A percentile compares a stretch with the other conserved stretches of the same genome.
These are phyloP conservation scores for Dryococelus australis DNA, from an alignment of 2,888 invertebrate species.

Conservation along the genomic window DNA sequence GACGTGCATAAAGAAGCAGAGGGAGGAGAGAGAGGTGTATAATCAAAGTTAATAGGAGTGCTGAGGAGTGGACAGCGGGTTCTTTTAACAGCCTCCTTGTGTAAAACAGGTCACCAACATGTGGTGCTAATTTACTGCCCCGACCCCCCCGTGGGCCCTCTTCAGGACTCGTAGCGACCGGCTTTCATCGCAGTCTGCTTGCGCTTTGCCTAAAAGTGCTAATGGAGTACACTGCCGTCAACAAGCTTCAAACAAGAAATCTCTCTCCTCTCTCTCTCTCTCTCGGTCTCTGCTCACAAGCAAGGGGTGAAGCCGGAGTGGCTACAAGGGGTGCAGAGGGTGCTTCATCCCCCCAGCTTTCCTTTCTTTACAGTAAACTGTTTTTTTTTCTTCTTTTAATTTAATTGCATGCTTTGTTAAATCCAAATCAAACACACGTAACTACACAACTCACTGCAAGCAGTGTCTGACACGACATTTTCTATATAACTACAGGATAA, in stretches of 20 bases:
- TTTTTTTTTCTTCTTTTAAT: neutral
- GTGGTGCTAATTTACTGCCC: slow-evolving; percentile 23
- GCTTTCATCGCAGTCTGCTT: neutral
- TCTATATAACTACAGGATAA: too few species aligned
- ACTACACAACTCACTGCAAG: neutral
- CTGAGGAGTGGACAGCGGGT: neutral
- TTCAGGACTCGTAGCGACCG: neutral
- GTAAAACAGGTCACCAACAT: slow-evolving; percentile 28
- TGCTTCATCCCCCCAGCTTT: neutral
- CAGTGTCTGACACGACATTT: too few species aligned
- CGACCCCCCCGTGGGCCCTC: neutral
- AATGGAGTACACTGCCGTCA: slow-evolving; percentile 7
- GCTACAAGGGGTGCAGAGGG: neutral
- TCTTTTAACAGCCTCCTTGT: slow-evolving; percentile 28
- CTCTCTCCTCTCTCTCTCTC: too few species aligned
- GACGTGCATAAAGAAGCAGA: neutral
- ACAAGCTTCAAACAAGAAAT: neutral
- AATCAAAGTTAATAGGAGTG: slow-evolving; percentile 29
- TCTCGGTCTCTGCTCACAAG: too few species aligned
- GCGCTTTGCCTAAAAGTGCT: neutral
- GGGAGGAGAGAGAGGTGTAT: neutral
- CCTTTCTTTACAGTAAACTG: neutral
- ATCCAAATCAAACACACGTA: neutral
- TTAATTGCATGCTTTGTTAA: neutral
- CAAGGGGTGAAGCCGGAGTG: too few species aligned